phyloP scores from a whole-genome alignment of 2,113 vertebrate genomes.

The Sinocyclocheilus maitianheensis region DNA sequence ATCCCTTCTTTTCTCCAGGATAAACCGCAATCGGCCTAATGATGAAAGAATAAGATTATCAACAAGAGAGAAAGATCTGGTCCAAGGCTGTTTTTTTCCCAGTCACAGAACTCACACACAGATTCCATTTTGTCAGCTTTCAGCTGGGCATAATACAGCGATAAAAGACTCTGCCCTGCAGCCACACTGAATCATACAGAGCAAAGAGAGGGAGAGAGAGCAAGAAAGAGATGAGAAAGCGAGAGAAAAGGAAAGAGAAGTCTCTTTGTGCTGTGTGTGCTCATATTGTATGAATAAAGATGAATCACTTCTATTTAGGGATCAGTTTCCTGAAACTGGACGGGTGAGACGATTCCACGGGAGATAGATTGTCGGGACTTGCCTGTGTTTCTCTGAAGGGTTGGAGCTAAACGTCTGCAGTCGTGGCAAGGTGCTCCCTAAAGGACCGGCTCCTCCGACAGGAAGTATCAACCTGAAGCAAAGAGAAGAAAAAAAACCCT shows the following conservation, averaged over 20 bases:
- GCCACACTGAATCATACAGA: conserved; percentile 75
- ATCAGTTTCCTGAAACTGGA: conserved; percentile 80
- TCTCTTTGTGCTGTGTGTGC: conserved; percentile 75
- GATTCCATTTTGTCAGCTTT: conserved; percentile 80
- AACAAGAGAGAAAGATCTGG: conserved; percentile 34
- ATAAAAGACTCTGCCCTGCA: conserved; percentile 77
- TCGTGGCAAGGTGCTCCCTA: conserved; percentile 58
- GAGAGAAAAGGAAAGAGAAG: conserved; percentile 55
- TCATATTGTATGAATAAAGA: conserved; percentile 78
- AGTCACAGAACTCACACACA: conserved; percentile 61
- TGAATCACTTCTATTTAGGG: conserved; percentile 84
- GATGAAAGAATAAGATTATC: conserved; percentile 51
- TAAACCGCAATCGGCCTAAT: conserved; percentile 21
- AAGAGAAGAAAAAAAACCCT: background rate
- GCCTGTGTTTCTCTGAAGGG: conserved; percentile 77
- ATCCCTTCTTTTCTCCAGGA: background rate
- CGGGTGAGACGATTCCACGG: conserved; percentile 75
- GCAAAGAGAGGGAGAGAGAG: conserved; percentile 74
- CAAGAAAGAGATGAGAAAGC: conserved; percentile 59
- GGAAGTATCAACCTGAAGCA: conserved; percentile 36
- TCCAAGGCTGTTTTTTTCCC: conserved; percentile 17
- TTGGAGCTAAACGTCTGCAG: conserved; percentile 72
- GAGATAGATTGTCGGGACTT: conserved; percentile 80
- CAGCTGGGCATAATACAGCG: conserved; percentile 77
- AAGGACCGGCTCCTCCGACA: conserved; percentile 26